These are phyloP conservation scores for Phallusia fumigata DNA, from an alignment of 23 tunicate genomes.

Conservation along the genomic window DNA sequence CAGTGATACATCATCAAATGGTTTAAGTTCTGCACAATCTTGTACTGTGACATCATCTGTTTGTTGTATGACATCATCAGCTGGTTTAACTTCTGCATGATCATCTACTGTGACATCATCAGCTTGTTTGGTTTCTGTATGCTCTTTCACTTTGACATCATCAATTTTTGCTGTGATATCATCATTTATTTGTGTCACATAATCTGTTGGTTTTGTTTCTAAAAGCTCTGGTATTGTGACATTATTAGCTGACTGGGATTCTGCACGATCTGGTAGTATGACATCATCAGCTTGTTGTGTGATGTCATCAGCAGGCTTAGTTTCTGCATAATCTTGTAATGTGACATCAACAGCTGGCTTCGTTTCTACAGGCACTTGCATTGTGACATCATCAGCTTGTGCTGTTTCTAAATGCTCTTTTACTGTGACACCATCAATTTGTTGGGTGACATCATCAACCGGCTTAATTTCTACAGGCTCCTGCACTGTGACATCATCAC, in stretches of 20 bases:
- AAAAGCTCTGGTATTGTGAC: not conserved
- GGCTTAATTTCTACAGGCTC: not conserved
- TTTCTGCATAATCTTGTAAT: not conserved
- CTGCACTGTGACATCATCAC: not conserved
- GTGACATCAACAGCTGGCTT: not conserved
- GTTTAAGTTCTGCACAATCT: not conserved
- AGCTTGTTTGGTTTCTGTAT: not conserved
- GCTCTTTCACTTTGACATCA: not conserved
- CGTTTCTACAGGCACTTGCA: not conserved
- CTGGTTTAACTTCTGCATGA: no score
- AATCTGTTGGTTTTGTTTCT: no score
- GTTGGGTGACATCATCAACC: not conserved
- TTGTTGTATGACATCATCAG: not conserved
- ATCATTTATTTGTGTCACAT: not conserved
- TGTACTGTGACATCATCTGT: not conserved
- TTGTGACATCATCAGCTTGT: slow-evolving; percentile 6
- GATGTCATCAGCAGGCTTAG: no score
- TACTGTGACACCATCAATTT: no score
- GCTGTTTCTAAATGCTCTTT: not conserved
- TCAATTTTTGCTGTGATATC: not conserved
- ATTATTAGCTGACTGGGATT: not conserved
- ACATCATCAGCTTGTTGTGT: no score
- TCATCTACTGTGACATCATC: not conserved
- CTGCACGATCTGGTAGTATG: not conserved
- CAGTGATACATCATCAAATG: not conserved